Evolutionary conservation across 2,113 vertebrate genomes (phyloP).

Genomic region (Chauna torquata): DNA sequence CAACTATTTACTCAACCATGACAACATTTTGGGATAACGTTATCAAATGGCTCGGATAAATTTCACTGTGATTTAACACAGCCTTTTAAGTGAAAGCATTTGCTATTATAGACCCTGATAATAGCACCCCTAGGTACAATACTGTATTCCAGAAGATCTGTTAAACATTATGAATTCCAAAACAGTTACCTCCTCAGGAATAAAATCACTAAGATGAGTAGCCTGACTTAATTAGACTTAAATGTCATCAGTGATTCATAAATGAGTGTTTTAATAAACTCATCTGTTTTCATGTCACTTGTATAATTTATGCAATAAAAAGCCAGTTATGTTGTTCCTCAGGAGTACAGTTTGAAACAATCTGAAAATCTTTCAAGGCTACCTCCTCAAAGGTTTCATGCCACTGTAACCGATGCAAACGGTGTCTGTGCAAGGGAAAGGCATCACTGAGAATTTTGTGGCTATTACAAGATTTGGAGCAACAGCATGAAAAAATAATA

Average conservation of each 20-base stretch:
- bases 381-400: background rate
- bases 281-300: conserved; percentile 62
- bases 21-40: background rate
- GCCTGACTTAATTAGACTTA: conserved; percentile 67
- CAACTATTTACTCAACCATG: background rate
- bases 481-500: background rate
- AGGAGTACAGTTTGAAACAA: background rate
- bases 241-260: conserved; percentile 62
- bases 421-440: background rate
- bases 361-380: background rate
- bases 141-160: conserved; percentile 9
- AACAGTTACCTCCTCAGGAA: conserved; percentile 49
- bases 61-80: background rate
- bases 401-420: background rate
- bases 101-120: background rate
- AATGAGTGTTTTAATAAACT: conserved; percentile 75
- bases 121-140: conserved; percentile 2
- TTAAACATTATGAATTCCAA: conserved; percentile 51
- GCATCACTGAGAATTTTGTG: background rate
- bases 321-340: background rate
- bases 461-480: background rate
- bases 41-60: background rate
- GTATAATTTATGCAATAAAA: conserved; percentile 56
- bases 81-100: background rate
- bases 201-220: conserved; percentile 60